Evolutionary conservation across 2,888 invertebrate species (phyloP), one percentile per base, ranked within the genome.

Genomic region (Drosophila suboccidentalis): DNA sequence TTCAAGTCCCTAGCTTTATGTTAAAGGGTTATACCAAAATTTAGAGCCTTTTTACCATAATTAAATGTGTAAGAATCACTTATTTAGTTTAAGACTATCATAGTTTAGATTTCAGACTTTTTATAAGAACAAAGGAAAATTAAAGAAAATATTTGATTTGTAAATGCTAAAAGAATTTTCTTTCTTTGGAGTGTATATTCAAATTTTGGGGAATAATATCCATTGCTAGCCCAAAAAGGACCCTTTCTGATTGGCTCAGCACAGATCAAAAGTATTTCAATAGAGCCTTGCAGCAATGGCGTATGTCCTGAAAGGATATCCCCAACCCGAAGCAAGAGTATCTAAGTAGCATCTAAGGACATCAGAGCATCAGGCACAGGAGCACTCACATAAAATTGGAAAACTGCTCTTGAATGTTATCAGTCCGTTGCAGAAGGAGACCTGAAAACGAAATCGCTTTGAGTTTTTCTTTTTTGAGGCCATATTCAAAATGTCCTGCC

Each of bases 341-440:
- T 22, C 4, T 4, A 19, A 43, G 38, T 38, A 11, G 36, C 55
- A 63, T n/a, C 15, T 36, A 11, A 51, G 51, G 47, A 26, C 36
- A 36, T 59, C 55, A 43, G 41, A 41, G 6, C 26, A 26, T 26
- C 29, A 29, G 26, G 6, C 38, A 17, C 34, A 41, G 57, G 22
- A 60, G 68, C 85, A 89, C 86, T 87, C 87, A 78, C 79, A 75
- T 67, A 60, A 89, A 89, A 86, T 86, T 86, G 86, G 79, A 61
- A 76, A 71, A 75, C 72, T 78, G 59, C 65, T 76, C 65, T 74
- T 86, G 82, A 85, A 89, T 79, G 89, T 87, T 87, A 87, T 89
- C 86, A 89, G 85, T 87, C 80, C 67, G 51, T 38, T 72, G 76
- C 86, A 87, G 86, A 54, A 71, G 54, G 0, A 36, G 26, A 29